phyloP scores from a whole-genome alignment of 2,888 invertebrate genomes.

The Cataglyphis cursor region DNA sequence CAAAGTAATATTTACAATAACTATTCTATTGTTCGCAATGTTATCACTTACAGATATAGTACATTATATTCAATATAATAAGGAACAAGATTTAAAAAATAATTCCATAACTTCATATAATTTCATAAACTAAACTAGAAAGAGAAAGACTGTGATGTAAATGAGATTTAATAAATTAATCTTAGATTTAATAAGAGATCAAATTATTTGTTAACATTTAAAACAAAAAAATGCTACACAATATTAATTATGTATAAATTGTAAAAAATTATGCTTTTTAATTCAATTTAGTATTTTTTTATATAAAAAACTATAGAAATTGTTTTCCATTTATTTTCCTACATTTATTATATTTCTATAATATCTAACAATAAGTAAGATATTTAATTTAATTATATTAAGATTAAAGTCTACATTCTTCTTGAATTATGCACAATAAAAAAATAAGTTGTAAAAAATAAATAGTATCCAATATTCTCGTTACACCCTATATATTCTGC shows the following conservation, averaged over 20 bases:
- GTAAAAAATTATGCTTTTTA: neutral
- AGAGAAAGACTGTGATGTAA: too few relatives aligned
- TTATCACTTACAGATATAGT: neutral
- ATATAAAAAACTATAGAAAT: neutral
- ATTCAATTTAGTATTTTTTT: neutral
- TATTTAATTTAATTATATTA: neutral
- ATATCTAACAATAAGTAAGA: neutral
- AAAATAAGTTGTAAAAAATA: neutral
- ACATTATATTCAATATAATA: neutral
- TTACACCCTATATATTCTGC: slow-evolving; percentile 42
- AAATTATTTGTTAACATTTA: neutral
- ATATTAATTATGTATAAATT: neutral
- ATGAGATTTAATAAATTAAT: neutral
- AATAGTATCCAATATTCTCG: neutral
- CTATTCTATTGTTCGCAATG: neutral
- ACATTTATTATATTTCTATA: neutral
- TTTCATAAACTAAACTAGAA: neutral
- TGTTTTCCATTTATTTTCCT: neutral
- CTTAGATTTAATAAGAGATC: neutral
- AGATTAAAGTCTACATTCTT: neutral
- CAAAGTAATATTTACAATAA: neutral
- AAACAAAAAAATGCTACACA: neutral
- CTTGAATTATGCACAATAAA: neutral
- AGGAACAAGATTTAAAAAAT: neutral
- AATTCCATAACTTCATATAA: neutral